Percentiles rank a stretch among this genome's conserved stretches.
phyloP scores from a whole-genome alignment of 2,113 vertebrate species.

The Chaetorhynchus papuensis region DNA sequence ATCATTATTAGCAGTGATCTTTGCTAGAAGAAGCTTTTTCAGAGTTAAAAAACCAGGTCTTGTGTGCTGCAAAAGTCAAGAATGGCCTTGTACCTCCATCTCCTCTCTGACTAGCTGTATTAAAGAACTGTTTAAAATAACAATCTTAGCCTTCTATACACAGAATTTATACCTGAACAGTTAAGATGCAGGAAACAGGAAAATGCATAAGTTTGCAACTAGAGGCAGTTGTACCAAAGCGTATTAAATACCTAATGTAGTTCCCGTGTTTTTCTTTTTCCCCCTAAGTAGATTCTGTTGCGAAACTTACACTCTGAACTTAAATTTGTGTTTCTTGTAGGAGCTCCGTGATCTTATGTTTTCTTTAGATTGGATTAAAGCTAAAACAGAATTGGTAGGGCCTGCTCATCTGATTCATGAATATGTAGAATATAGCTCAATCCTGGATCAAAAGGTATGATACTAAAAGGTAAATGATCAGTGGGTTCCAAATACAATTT shows the following conservation, averaged over 20 bases:
- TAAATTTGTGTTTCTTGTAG: constrained; percentile 66
- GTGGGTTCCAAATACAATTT: not conserved
- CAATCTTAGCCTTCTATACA: not conserved
- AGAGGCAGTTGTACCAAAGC: not conserved
- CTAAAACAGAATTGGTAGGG: constrained; percentile 87
- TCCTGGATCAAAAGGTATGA: constrained; percentile 90
- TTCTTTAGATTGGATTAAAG: constrained; percentile 92
- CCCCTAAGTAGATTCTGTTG: not conserved
- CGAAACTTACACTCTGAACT: not conserved
- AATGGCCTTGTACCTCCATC: not conserved
- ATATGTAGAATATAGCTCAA: constrained; percentile 84
- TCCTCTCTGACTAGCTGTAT: not conserved
- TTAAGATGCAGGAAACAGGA: not conserved
- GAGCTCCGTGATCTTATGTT: constrained; percentile 90
- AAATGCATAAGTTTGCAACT: not conserved
- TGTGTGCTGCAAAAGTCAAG: not conserved
- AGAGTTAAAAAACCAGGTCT: not conserved
- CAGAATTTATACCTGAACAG: not conserved
- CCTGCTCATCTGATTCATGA: constrained; percentile 93
- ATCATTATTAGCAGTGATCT: not conserved
- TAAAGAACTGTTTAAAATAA: not conserved
- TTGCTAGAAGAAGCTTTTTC: not conserved
- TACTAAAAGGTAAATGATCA: constrained; percentile 25
- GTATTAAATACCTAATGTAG: not conserved
- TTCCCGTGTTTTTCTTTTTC: not conserved